These are phyloP conservation scores for Nothura maculosa DNA, from an alignment of 2,797 vertebrate genomes.

Conservation along the genomic window DNA sequence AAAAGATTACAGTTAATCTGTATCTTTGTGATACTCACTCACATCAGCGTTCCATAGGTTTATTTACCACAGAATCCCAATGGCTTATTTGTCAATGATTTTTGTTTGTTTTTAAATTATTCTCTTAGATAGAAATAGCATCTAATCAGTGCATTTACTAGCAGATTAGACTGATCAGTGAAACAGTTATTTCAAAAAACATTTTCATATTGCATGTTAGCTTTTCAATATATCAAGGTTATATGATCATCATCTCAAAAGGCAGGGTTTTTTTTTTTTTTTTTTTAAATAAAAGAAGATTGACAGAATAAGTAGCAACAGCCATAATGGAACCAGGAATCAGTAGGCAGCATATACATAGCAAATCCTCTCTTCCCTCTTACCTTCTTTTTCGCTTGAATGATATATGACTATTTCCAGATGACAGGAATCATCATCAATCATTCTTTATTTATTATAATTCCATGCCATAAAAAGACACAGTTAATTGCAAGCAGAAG, in stretches of 20 bases:
- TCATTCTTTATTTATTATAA: background rate
- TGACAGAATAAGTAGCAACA: conserved; percentile 5
- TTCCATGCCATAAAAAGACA: background rate
- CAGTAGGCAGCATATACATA: background rate
- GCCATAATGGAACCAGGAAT: background rate
- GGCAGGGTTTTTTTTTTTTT: background rate
- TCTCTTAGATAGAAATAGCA: background rate
- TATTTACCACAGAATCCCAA: background rate
- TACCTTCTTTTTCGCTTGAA: background rate
- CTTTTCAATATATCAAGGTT: background rate
- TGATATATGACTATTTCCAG: conserved; percentile 14
- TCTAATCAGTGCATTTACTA: background rate
- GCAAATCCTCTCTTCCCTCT: background rate
- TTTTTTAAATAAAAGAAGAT: background rate
- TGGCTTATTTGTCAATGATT: background rate
- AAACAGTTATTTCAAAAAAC: background rate
- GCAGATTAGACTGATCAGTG: background rate
- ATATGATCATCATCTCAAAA: background rate
- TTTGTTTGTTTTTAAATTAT: background rate
- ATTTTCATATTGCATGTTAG: background rate
- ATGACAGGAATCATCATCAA: background rate
- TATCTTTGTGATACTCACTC: background rate
- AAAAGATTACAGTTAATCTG: background rate
- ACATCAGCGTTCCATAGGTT: background rate
- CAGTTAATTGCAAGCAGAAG: background rate